These are phyloP conservation scores for Sphaerophoria taeniata DNA, from an alignment of 2,888 invertebrate genomes.

Conservation along the genomic window DNA sequence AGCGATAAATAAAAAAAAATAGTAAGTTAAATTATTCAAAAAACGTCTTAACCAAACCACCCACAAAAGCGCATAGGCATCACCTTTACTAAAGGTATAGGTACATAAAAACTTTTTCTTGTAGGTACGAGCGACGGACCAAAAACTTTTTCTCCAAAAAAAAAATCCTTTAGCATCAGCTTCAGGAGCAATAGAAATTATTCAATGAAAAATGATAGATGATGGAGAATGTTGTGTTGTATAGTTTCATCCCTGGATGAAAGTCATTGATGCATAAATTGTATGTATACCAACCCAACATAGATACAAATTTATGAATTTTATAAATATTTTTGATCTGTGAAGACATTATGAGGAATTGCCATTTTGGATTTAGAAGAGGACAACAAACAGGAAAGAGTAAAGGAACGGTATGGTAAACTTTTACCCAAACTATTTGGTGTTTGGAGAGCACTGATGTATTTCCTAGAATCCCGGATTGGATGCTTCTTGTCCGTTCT, in stretches of 20 bases:
- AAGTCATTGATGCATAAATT: constrained; percentile 49
- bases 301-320: constrained; percentile 63
- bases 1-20: too few relatives aligned
- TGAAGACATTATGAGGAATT: constrained; percentile 58
- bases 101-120: constrained; percentile 39
- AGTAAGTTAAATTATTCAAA: too few relatives aligned
- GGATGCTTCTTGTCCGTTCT: constrained; percentile 13
- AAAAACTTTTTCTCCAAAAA: constrained; percentile 46
- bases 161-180: constrained; percentile 14
- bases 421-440: constrained; percentile 68
- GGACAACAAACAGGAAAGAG: constrained; percentile 28
- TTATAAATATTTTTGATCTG: constrained; percentile 72
- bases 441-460: constrained; percentile 49
- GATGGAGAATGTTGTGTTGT: constrained; percentile 23
- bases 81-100: constrained; percentile 1
- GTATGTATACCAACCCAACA: constrained; percentile 23
- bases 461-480: constrained; percentile 15
- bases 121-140: constrained; percentile 48
- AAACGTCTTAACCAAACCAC: constrained; percentile 28
- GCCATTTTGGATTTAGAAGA: constrained; percentile 4
- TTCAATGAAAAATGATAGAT: constrained; percentile 63
- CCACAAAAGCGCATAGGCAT: constrained; percentile 4
- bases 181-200: constrained; percentile 43
- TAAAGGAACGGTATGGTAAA: constrained; percentile 23
- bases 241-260: constrained; percentile 12